These are phyloP conservation scores for Micropterix aruncella DNA, from an alignment of 2,888 invertebrate species.

Conservation along the genomic window DNA sequence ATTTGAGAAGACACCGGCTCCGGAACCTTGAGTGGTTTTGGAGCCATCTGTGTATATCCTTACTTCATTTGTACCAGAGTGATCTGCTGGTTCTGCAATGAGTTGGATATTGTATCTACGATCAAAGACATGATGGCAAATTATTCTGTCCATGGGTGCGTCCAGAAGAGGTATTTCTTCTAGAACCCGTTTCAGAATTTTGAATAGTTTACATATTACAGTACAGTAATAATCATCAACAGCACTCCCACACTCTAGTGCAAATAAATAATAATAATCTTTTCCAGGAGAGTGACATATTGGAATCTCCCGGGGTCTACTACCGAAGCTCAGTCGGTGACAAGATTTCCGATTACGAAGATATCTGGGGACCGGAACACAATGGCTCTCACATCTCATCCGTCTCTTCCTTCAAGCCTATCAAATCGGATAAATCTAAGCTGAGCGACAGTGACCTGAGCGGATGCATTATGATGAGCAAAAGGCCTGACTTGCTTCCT, in stretches of 20 bases:
- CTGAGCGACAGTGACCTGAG: slow-evolving; percentile 24
- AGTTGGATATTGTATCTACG: too few species aligned
- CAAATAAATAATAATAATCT: slow-evolving; percentile 30
- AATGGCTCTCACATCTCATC: slow-evolving; percentile 19
- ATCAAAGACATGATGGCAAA: too few species aligned
- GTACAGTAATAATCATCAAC: not conserved
- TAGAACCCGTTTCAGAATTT: too few species aligned
- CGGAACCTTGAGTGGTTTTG: too few species aligned
- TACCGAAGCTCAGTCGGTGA: slow-evolving; percentile 80
- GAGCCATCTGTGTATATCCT: too few species aligned
- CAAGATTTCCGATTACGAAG: slow-evolving; percentile 91
- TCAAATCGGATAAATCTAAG: slow-evolving; percentile 21
- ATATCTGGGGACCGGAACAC: slow-evolving; percentile 69
- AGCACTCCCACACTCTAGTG: slow-evolving; percentile 11
- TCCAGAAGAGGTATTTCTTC: too few species aligned
- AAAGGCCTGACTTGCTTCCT: slow-evolving; percentile 45
- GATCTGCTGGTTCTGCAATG: too few species aligned
- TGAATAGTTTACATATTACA: too few species aligned
- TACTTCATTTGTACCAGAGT: too few species aligned
- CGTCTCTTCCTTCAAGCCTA: slow-evolving; percentile 34
- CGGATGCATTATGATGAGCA: slow-evolving; percentile 37
- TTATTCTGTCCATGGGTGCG: too few species aligned
- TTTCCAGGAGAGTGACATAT: slow-evolving; percentile 63
- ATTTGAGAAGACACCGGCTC: too few species aligned
- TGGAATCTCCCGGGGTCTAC: slow-evolving; percentile 70